phyloP scores from a whole-genome alignment of 2,888 invertebrate species.

The Ophioninae sp. region DNA sequence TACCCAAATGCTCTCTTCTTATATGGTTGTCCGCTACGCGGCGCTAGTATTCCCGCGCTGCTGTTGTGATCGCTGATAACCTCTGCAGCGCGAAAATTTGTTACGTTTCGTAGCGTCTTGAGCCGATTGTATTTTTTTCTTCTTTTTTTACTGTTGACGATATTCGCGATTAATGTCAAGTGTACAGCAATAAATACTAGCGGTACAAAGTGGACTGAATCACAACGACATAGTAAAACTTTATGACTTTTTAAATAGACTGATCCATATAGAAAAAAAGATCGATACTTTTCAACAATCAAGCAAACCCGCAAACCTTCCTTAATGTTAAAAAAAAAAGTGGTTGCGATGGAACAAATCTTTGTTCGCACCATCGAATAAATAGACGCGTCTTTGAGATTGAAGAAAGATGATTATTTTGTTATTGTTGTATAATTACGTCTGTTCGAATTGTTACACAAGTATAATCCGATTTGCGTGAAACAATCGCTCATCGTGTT shows the following conservation, averaged over 20 bases:
- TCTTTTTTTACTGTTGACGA: background rate
- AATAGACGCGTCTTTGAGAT: background rate
- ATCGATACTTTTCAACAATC: background rate
- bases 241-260: background rate
- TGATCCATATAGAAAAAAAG: background rate
- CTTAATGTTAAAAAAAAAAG: background rate
- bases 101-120: background rate
- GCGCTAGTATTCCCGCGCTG: background rate
- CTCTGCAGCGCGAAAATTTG: background rate
- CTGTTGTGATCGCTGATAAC: background rate
- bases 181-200: background rate
- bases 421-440: constrained; percentile 53
- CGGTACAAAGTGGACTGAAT: background rate
- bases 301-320: background rate
- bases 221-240: background rate
- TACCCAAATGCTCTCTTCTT: background rate
- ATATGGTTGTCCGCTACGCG: background rate
- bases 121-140: background rate
- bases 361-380: background rate
- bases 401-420: constrained; percentile 49
- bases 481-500: constrained; percentile 35
- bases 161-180: background rate
- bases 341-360: background rate
- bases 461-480: constrained; percentile 38
- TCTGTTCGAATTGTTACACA: constrained; percentile 46